Conservation (phyloP, 1,140 invertebrate species). For the Nixonia krombeini region DNA sequence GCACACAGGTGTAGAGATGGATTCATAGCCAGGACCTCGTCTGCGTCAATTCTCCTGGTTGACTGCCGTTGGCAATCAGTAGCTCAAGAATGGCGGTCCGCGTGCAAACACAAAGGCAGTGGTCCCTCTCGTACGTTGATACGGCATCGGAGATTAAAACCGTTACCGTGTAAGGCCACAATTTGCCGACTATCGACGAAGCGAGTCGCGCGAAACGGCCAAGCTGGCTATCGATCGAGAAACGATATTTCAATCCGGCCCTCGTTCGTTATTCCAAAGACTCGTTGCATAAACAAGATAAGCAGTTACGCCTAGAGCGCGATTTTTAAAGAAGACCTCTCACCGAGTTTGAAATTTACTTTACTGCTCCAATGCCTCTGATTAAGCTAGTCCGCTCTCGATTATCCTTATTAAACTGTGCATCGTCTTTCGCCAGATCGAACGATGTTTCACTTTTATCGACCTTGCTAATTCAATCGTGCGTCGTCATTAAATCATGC, state of each 20-base stretch:
- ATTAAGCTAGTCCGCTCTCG: slow-evolving; percentile 59
- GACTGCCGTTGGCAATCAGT: neutral
- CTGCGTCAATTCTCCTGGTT: slow-evolving; percentile 1
- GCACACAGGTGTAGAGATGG: neutral
- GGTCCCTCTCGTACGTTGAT: neutral
- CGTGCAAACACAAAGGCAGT: neutral
- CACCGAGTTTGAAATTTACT: slow-evolving; percentile 41
- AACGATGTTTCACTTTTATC: slow-evolving; percentile 43
- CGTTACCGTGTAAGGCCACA: too few relatives aligned
- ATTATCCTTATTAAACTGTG: slow-evolving; percentile 63
- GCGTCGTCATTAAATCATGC: neutral
- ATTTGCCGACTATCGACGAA: neutral
- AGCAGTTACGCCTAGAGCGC: neutral
- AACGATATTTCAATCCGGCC: too few relatives aligned
- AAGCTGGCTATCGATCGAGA: too few relatives aligned
- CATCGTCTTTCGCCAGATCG: slow-evolving; percentile 54
- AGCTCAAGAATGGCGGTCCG: neutral
- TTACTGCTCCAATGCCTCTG: slow-evolving; percentile 52
- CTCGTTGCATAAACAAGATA: too few relatives aligned
- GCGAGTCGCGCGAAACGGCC: neutral
- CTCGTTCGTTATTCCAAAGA: too few relatives aligned
- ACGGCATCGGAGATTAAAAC: neutral
- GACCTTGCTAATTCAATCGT: slow-evolving; percentile 35
- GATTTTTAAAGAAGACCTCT: slow-evolving; percentile 21
- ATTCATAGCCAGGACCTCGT: neutral